These are phyloP conservation scores for Zaprionus tsacasi DNA, from an alignment of 1,140 invertebrate genomes.

Conservation along the genomic window DNA sequence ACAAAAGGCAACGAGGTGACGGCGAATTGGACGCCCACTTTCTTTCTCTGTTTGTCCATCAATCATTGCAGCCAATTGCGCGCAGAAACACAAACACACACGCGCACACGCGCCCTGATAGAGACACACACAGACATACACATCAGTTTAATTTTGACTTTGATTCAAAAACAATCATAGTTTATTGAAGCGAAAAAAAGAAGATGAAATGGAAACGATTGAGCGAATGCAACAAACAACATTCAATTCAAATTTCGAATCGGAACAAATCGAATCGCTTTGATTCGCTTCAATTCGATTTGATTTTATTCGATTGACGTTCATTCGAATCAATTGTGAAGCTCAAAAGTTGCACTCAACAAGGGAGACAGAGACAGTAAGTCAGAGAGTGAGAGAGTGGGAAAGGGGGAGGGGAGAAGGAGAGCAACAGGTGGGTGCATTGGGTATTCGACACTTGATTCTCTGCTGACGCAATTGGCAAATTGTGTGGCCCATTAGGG, in stretches of 20 bases:
- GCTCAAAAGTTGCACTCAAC: not conserved
- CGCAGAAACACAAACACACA: conserved; percentile 15
- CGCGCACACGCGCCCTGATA: not conserved
- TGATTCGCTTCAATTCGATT: conserved; percentile 18
- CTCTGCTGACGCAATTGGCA: not conserved
- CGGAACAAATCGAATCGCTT: conserved; percentile 1
- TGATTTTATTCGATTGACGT: conserved; percentile 20
- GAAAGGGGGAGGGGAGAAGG: too few relatives aligned
- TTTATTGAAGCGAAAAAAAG: conserved; percentile 30
- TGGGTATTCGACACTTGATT: conserved; percentile 18
- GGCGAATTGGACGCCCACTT: conserved; percentile 27
- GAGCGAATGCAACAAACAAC: conserved; percentile 8
- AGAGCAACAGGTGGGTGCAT: conserved; percentile 18
- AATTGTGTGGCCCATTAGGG: conserved; percentile 2
- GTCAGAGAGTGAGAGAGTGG: not conserved
- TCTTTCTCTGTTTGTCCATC: conserved; percentile 44
- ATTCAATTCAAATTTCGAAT: conserved; percentile 20
- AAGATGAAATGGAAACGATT: conserved; percentile 11
- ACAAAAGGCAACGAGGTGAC: conserved; percentile 27
- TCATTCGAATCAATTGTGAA: conserved; percentile 23
- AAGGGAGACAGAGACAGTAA: not conserved
- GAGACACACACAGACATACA: not conserved
- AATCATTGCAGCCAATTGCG: conserved; percentile 42
- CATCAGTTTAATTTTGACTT: conserved; percentile 17
- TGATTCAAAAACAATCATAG: conserved; percentile 36